Evolutionary conservation across 2,888 invertebrate genomes (phyloP), one percentile per base, ranked within the genome.

Genomic region (Zygaena filipendulae): DNA sequence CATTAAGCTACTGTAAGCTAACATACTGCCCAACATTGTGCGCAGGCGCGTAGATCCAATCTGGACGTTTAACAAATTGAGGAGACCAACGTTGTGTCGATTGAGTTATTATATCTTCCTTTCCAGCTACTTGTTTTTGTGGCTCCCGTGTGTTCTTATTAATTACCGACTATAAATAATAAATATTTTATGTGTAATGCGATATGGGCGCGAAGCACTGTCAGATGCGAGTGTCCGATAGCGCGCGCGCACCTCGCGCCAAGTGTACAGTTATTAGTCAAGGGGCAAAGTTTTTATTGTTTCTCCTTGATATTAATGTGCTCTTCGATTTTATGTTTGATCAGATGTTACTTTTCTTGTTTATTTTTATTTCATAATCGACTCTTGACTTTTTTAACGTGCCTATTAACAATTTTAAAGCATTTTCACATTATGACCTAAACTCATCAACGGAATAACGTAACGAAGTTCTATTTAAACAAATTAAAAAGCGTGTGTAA

Each of bases 21-120:
- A 49, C 53, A 57, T 51, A 52, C 50, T 45, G 45, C 52, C 20
- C 24, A n/a, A 58, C 53, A 67, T 55, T 68, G 56, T 61, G 56
- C 55, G 49, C 48, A 36, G 40, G 47, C 47, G 45, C 42, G 35
- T 47, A 68, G 80, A 81, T 81, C 66, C 57, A 66, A 80, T 81
- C 81, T 59, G 42, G 72, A 68, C 74, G 62, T 58, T 61, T 16
- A 58, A 81, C 77, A 75, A 81, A 81, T 81, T 62, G 79, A 57
- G 57, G 49, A 56, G 50, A 52, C 56, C 58, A 49, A 55, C 49
- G 63, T 54, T 58, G 59, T 49, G 66, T 7, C 77, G 69, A 81
- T 80, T 81, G 80, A 81, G 77, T 80, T 80, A 80, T 80, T 79
- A 75, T 69, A 68, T 63, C 71, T 74, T 79, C 79, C 77, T 75